Evolutionary conservation across 1,140 invertebrate genomes (phyloP).

Genomic region (Hycleus phaleratus): DNA sequence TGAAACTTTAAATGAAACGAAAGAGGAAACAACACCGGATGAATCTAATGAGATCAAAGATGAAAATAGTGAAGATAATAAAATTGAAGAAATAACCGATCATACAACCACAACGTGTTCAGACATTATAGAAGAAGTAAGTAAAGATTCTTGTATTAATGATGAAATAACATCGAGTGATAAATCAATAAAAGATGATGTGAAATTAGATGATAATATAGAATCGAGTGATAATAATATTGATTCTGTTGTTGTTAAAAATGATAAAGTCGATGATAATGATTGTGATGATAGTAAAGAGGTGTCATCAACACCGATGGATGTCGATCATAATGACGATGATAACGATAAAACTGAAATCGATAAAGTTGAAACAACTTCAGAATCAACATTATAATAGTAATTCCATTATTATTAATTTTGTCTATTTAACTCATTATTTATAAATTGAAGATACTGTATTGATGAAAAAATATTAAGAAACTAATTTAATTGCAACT

Average conservation of each 20-base stretch:
- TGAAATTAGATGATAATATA: background rate
- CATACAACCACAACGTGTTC: background rate
- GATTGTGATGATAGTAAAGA: background rate
- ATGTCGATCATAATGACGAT: constrained; percentile 11
- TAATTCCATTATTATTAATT: too few relatives aligned
- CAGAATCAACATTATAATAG: constrained; percentile 10
- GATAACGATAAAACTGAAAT: constrained; percentile 8
- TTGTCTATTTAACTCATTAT: too few relatives aligned
- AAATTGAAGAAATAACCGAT: background rate
- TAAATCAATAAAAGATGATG: background rate
- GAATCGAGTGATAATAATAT: background rate
- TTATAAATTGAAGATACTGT: too few relatives aligned
- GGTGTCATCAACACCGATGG: constrained; percentile 11
- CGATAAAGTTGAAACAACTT: constrained; percentile 11
- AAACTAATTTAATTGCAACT: too few relatives aligned
- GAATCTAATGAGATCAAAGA: too few relatives aligned
- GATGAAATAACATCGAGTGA: too few relatives aligned
- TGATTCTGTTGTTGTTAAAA: background rate
- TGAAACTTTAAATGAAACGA: too few relatives aligned
- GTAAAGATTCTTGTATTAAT: too few relatives aligned
- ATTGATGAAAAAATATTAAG: too few relatives aligned
- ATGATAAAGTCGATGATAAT: background rate
- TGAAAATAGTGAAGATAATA: background rate
- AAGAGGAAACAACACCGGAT: too few relatives aligned
- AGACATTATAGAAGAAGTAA: background rate